Evolutionary conservation across 2,888 invertebrate genomes (phyloP), one percentile per base, ranked within the genome.

Genomic region (Amphimallon solstitiale): DNA sequence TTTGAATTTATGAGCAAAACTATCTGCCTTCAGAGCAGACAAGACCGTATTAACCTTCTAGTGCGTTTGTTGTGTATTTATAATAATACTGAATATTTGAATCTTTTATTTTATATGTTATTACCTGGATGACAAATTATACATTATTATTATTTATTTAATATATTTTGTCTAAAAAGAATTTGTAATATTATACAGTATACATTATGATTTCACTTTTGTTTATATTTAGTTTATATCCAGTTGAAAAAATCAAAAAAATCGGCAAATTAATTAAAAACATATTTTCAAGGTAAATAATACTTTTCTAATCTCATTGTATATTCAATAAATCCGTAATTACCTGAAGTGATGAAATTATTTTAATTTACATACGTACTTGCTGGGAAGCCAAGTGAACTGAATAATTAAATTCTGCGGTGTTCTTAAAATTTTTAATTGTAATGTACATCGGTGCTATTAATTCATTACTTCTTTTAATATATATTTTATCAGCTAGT

Each of bases 381-480:
- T 21, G 12, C 14, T 38, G 9, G 21, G n/a, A 38, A 38, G 34
- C 12, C 54, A n/a, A 37, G 37, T 14, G 52, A 37, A 17, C 10
- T n/a, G 37, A n/a, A 37, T 38, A 54, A 54, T 54, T 54, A 54
- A 21, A 38, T 7, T 54, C 21, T 54, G 38, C 38, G 38, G 38
- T 54, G 14, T 40, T 40, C 23, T 40, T 40, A 54, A 21, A 54
- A 54, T 38, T 38, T 40, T 38, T 54, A 54, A 54, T 54, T 54
- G 38, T 54, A 38, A 38, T 6, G 19, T 12, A 12, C 21, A 21
- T n/a, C 1, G 21, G 23, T 51, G n/a, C 54, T 21, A 54, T 54
- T 54, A 54, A 54, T 21, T 54, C 38, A 37, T 54, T 51, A 51
- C 29, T 51, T 54, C 21, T 38, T 54, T 21, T 19, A 38, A 15